Conservation (phyloP, 2,113 vertebrate genomes). For the Cephalophus harveyi region DNA sequence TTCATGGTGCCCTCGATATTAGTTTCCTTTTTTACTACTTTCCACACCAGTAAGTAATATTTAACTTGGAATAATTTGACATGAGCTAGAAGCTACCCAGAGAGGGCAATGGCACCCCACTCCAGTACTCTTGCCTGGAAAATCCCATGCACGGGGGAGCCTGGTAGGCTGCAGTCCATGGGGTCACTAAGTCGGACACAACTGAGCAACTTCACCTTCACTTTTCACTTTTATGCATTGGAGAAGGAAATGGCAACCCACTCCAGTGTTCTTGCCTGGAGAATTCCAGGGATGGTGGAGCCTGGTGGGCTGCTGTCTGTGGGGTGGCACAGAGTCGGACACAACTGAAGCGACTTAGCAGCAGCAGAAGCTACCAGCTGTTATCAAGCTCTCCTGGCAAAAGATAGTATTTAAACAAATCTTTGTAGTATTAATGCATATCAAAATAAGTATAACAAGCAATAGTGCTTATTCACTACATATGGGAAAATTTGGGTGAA, state of each 20-base stretch:
- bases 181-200: rapidly evolving
- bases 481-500: not conserved
- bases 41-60: not conserved
- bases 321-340: too few relatives aligned
- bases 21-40: not conserved
- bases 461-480: not conserved
- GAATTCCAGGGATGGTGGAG: too few relatives aligned
- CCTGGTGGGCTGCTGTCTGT: too few relatives aligned
- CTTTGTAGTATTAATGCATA: not conserved
- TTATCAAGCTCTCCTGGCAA: not conserved
- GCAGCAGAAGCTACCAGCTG: not conserved
- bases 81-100: not conserved
- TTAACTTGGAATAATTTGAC: not conserved
- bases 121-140: too few relatives aligned
- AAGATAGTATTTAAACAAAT: not conserved
- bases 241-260: too few relatives aligned
- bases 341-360: too few relatives aligned
- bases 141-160: too few relatives aligned
- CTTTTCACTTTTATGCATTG: too few relatives aligned
- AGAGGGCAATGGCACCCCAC: too few relatives aligned
- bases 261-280: too few relatives aligned
- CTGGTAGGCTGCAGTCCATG: too few relatives aligned
- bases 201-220: too few relatives aligned
- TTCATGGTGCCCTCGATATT: not conserved
- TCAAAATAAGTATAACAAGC: not conserved